phyloP scores from a whole-genome alignment of 2,797 vertebrate species.

The Hydrophis major region DNA sequence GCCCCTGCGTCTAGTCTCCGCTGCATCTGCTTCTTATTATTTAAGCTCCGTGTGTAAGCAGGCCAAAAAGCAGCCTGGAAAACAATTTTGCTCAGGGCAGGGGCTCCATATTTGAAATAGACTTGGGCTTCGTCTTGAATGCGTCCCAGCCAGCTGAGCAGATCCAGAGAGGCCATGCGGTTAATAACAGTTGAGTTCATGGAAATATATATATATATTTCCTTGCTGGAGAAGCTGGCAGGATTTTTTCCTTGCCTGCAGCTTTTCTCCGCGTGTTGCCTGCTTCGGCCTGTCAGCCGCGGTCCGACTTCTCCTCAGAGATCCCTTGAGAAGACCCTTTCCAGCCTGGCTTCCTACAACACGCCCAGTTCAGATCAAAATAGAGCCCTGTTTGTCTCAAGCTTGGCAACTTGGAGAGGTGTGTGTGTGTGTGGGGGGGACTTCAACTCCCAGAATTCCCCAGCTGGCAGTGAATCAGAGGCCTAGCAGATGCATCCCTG shows the following conservation, averaged over 20 bases:
- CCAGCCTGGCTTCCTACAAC: background rate
- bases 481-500: background rate
- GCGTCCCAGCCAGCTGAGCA: background rate
- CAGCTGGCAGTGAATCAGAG: background rate
- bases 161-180: no score
- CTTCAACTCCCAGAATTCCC: background rate
- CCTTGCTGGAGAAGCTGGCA: background rate
- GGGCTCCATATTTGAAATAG: background rate
- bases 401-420: background rate
- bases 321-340: background rate
- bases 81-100: background rate
- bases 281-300: background rate
- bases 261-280: background rate
- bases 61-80: background rate
- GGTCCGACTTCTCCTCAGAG: background rate
- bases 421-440: background rate
- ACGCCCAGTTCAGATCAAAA: background rate
- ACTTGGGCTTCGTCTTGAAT: background rate
- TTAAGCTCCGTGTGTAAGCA: background rate
- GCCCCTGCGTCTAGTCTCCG: background rate
- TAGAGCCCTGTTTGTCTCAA: background rate
- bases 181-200: background rate
- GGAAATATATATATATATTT: background rate
- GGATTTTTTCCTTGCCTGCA: background rate
- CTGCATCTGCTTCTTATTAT: constrained; percentile 25